Conservation (phyloP, 2,113 vertebrate genomes). For the Eudyptes chrysolophus region DNA sequence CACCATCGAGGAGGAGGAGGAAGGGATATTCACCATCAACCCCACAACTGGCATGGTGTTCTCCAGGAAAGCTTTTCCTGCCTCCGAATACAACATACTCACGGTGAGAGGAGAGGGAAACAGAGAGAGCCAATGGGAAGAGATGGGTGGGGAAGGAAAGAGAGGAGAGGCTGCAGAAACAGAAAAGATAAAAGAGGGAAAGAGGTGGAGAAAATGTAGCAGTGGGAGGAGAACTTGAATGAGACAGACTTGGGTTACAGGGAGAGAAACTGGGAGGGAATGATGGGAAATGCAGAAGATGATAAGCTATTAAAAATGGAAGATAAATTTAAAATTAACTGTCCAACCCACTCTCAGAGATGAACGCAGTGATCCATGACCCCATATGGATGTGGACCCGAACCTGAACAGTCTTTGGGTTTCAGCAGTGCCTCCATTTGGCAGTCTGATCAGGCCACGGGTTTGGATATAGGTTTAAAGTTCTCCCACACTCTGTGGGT, state of each 20-base stretch:
- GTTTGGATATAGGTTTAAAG: neutral
- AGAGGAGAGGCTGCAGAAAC: neutral
- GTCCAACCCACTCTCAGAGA: neutral
- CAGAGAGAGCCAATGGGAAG: neutral
- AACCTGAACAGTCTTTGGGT: neutral
- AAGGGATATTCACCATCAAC: conserved; percentile 80
- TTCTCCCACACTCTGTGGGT: neutral
- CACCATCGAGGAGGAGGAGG: conserved; percentile 80
- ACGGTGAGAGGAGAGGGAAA: conserved; percentile 77
- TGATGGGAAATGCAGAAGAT: neutral
- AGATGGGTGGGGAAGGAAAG: neutral
- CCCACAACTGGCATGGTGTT: conserved; percentile 81
- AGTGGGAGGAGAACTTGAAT: neutral
- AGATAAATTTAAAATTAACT: neutral
- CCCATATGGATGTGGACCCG: neutral
- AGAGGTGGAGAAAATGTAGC: neutral
- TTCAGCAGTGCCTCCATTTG: neutral
- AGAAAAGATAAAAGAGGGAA: neutral
- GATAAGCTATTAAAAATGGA: neutral
- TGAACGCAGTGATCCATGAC: neutral
- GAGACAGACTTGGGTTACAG: neutral
- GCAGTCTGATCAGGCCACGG: neutral
- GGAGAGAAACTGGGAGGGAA: neutral
- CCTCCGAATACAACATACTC: conserved; percentile 90
- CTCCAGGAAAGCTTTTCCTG: conserved; percentile 79